Percentiles rank a stretch among this genome's conserved stretches.
phyloP scores from a whole-genome alignment of 2,888 invertebrate species.

The Sarcophaga rosellei region DNA sequence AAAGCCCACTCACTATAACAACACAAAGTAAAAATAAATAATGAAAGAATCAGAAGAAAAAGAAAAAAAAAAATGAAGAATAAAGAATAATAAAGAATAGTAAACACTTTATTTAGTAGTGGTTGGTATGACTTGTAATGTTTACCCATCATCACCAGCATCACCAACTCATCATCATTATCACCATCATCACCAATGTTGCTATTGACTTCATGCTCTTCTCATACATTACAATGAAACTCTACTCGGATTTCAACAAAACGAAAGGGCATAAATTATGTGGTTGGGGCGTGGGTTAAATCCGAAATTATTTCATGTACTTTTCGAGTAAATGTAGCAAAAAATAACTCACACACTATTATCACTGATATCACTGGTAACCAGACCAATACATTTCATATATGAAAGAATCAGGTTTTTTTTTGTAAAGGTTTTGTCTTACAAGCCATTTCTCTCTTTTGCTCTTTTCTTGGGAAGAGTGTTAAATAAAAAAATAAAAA shows the following conservation, averaged over 20 bases:
- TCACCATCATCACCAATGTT: not conserved
- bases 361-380: not conserved
- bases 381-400: not conserved
- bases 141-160: conserved; percentile 25
- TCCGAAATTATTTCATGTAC: not conserved
- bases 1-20: too few relatives aligned
- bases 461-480: too few relatives aligned
- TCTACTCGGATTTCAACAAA: not conserved
- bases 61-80: conserved; percentile 10
- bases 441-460: not conserved
- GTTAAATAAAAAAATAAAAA: too few relatives aligned
- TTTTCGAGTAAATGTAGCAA: not conserved
- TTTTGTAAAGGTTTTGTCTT: not conserved
- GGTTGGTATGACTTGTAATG: conserved; percentile 2
- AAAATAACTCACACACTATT: not conserved
- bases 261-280: not conserved
- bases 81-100: not conserved
- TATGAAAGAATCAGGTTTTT: not conserved
- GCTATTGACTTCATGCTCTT: not conserved
- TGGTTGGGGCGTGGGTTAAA: not conserved
- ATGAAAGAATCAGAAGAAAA: not conserved
- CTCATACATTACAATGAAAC: conserved; percentile 10
- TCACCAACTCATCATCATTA: too few relatives aligned
- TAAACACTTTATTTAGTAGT: conserved; percentile 38
- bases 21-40: not conserved